Evolutionary conservation across 2,888 invertebrate genomes (phyloP).

Genomic region (Xylota sylvarum): DNA sequence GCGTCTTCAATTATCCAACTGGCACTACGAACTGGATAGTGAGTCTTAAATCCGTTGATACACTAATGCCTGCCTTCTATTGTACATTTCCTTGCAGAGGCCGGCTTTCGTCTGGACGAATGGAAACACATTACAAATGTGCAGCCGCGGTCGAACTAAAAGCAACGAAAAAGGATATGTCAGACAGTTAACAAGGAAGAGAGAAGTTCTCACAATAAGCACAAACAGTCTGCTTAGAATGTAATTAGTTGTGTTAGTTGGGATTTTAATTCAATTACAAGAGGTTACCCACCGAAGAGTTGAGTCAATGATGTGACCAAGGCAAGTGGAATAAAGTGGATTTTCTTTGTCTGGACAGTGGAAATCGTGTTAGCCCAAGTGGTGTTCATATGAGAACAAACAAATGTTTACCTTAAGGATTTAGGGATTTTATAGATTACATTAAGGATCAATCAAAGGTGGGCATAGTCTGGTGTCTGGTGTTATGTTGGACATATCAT

Average conservation of each 20-base stretch:
- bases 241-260: constrained; percentile 66
- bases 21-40: constrained; percentile 51
- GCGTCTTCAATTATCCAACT: constrained; percentile 66
- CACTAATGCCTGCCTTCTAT: constrained; percentile 49
- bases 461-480: background rate
- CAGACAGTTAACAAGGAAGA: constrained; percentile 37
- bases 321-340: constrained; percentile 12
- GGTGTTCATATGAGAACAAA: background rate
- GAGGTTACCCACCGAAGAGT: background rate
- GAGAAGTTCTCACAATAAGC: constrained; percentile 28
- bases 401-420: background rate
- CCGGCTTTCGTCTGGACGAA: constrained; percentile 41
- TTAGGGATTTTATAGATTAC: background rate
- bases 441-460: background rate
- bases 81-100: constrained; percentile 38
- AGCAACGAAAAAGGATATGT: constrained; percentile 13
- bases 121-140: constrained; percentile 40
- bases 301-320: constrained; percentile 14
- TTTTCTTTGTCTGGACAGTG: constrained; percentile 22
- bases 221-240: constrained; percentile 30
- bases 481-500: background rate
- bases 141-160: constrained; percentile 12
- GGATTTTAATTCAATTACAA: constrained; percentile 72
- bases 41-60: constrained; percentile 47
- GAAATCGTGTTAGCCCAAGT: background rate